Percentiles rank a stretch among this genome's conserved stretches.
phyloP scores from a whole-genome alignment of 92 coral and sea anemone species.

The Nematostella vectensis region DNA sequence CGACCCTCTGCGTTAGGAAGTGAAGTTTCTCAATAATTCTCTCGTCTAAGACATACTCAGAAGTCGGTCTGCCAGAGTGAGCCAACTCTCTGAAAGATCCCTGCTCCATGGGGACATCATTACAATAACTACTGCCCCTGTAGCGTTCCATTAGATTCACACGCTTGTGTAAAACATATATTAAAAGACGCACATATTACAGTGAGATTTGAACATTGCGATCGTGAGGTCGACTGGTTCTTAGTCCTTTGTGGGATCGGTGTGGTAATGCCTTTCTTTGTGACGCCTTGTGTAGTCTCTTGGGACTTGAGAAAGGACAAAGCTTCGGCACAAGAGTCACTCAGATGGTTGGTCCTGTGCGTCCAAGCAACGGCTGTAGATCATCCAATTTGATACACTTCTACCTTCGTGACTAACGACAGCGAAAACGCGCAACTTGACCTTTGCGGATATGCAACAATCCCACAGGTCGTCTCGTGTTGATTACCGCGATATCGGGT shows the following conservation, averaged over 20 bases:
- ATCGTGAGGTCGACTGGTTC: neutral
- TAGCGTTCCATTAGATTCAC: neutral
- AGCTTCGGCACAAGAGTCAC: too few species aligned
- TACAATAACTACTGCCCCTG: neutral
- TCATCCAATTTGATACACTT: too few species aligned
- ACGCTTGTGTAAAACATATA: neutral
- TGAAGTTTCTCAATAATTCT: constrained; percentile 51
- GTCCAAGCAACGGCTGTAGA: too few species aligned
- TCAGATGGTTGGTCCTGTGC: too few species aligned
- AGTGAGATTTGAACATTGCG: neutral
- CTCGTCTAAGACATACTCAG: constrained; percentile 8
- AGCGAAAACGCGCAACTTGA: too few species aligned
- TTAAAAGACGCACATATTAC: constrained; percentile 1
- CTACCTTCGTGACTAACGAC: too few species aligned
- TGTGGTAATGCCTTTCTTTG: too few species aligned
- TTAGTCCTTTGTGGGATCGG: neutral
- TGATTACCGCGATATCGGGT: too few species aligned
- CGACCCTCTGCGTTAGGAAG: constrained; percentile 54
- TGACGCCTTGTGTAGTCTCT: too few species aligned
- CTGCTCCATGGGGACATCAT: neutral
- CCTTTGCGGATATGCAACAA: too few species aligned
- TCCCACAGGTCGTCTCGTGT: too few species aligned
- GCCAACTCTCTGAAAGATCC: constrained; percentile 8
- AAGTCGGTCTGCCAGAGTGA: constrained; percentile 6
- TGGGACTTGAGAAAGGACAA: too few species aligned